These are phyloP conservation scores for Geococcyx californianus DNA, from an alignment of 2,113 vertebrate genomes.

Conservation along the genomic window DNA sequence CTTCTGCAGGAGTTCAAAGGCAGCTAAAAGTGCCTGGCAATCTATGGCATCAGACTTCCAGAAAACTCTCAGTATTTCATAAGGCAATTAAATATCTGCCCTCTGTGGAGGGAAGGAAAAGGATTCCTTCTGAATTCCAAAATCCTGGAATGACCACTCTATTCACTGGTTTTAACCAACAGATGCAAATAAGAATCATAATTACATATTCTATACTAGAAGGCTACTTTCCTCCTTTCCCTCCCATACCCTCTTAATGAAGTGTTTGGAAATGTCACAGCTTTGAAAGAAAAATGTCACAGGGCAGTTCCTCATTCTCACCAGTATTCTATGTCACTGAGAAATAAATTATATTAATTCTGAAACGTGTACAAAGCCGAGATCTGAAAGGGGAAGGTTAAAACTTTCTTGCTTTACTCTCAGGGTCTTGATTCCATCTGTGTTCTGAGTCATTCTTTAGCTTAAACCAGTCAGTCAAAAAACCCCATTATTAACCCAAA, in stretches of 20 bases:
- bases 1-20: not conserved
- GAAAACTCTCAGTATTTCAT: not conserved
- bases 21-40: not conserved
- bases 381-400: not conserved
- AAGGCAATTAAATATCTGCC: not conserved
- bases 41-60: not conserved
- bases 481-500: not conserved
- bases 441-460: not conserved
- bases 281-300: not conserved
- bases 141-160: not conserved
- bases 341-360: not conserved
- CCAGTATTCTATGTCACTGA: not conserved
- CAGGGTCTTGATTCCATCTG: not conserved
- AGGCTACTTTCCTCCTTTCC: not conserved
- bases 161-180: not conserved
- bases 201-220: not conserved
- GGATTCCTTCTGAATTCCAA: not conserved
- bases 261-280: not conserved
- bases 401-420: not conserved
- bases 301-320: not conserved
- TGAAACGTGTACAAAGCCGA: not conserved
- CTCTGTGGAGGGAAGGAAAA: not conserved
- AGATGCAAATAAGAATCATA: not conserved
- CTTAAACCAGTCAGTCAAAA: not conserved
- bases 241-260: not conserved